These are phyloP conservation scores for Hephaestus fuliginosus DNA, from an alignment of 2,797 vertebrate species.

Conservation along the genomic window DNA sequence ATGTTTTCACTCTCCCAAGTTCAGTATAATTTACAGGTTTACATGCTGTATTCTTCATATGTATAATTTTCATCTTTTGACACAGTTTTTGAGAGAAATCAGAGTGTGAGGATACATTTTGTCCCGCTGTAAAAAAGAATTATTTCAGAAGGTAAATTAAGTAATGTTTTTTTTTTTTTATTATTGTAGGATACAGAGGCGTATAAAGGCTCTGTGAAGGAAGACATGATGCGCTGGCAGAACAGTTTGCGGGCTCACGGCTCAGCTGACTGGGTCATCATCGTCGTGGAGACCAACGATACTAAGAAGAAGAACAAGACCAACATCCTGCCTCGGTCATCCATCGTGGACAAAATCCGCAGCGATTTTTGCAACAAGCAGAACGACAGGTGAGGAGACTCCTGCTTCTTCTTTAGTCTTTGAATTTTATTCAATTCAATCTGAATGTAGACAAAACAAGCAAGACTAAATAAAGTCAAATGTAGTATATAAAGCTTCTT, in stretches of 20 bases:
- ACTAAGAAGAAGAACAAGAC: conserved; percentile 99
- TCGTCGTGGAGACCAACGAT: conserved; percentile 94
- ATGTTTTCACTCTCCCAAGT: not conserved
- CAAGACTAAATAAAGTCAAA: no score
- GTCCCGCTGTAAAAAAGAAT: not conserved
- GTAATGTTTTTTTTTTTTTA: not conserved
- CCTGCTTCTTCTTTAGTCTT: no score
- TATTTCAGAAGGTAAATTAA: not conserved
- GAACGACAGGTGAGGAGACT: conserved; percentile 91
- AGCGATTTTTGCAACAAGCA: conserved; percentile 99
- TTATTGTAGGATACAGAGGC: conserved; percentile 92
- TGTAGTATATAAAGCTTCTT: not conserved
- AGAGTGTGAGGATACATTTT: not conserved
- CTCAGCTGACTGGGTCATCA: conserved; percentile 96
- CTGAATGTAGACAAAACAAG: no score
- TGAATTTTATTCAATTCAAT: no score
- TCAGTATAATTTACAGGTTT: not conserved
- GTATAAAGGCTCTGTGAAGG: conserved; percentile 95
- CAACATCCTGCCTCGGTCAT: conserved; percentile 97
- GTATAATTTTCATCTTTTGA: not conserved
- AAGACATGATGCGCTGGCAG: conserved; percentile 98
- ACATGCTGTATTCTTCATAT: not conserved
- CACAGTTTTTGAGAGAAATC: not conserved
- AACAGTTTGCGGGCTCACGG: conserved; percentile 89
- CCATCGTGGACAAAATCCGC: conserved; percentile 98